A percentile compares a stretch with the other conserved stretches of the same genome.
phyloP scores from a whole-genome alignment of 2,888 invertebrate genomes.

The Tipula confusa region DNA sequence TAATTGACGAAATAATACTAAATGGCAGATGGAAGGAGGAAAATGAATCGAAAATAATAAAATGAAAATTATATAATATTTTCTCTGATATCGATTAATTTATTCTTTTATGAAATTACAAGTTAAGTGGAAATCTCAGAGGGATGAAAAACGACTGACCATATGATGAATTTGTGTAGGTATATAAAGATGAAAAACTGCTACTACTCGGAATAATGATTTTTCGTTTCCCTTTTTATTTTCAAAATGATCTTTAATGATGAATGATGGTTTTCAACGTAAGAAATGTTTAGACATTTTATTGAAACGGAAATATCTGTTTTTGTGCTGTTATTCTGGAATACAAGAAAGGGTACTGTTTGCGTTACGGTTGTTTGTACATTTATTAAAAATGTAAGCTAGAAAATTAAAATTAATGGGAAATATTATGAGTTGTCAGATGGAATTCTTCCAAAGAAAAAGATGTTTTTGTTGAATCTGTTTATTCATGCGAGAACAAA shows the following conservation, averaged over 20 bases:
- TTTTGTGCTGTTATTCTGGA: not conserved
- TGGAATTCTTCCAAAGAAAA: too few species aligned
- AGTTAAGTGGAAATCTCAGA: constrained; percentile 20
- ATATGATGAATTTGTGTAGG: not conserved
- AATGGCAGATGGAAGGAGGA: not conserved
- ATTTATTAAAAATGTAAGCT: not conserved
- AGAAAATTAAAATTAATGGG: not conserved
- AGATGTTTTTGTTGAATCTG: too few species aligned
- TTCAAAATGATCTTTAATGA: not conserved
- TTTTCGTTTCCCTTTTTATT: not conserved
- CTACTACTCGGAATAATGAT: not conserved
- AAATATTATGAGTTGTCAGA: not conserved
- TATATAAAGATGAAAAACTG: not conserved
- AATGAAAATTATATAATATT: not conserved
- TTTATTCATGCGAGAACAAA: too few species aligned
- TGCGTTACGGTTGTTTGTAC: not conserved
- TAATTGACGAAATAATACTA: not conserved
- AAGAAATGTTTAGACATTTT: not conserved
- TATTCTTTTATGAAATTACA: not conserved
- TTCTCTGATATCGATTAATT: not conserved
- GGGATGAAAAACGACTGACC: not conserved
- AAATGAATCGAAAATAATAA: not conserved
- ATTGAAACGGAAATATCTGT: not conserved
- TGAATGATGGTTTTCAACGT: not conserved
- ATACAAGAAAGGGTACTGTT: too few species aligned